Evolutionary conservation across 2,888 invertebrate genomes (phyloP).

Genomic region (Acleris sparsana): DNA sequence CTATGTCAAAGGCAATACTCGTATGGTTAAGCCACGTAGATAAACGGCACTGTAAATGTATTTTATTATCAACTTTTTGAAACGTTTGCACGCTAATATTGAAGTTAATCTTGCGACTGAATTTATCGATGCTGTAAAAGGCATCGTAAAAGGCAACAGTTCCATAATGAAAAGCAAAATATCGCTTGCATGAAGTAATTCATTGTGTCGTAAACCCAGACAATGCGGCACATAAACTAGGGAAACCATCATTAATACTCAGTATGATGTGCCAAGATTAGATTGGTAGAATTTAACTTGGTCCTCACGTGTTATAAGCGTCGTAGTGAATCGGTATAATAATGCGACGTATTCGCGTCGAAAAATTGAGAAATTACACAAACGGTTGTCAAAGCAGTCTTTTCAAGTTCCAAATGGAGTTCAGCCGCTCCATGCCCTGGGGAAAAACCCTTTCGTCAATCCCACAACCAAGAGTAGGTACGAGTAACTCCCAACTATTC

Average conservation of each 20-base stretch:
- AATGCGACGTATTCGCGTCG: neutral
- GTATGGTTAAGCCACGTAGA: too few species aligned
- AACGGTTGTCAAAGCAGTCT: neutral
- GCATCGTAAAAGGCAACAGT: slow-evolving; percentile 8
- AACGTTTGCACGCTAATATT: too few species aligned
- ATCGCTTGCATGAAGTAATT: slow-evolving; percentile 12
- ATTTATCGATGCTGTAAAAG: slow-evolving; percentile 16
- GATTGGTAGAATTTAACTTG: slow-evolving; percentile 21
- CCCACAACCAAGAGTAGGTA: neutral
- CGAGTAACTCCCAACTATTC: slow-evolving; percentile 1
- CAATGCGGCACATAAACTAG: slow-evolving; percentile 23
- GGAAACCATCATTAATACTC: slow-evolving; percentile 19
- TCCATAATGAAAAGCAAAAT: slow-evolving; percentile 11
- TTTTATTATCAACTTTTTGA: too few species aligned
- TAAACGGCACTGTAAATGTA: too few species aligned
- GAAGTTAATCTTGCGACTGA: neutral
- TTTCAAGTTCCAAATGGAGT: slow-evolving; percentile 9
- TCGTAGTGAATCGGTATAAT: neutral
- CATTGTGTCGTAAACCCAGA: slow-evolving; percentile 25
- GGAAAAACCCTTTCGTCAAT: neutral
- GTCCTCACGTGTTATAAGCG: neutral
- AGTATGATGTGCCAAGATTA: slow-evolving; percentile 8
- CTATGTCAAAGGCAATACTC: too few species aligned
- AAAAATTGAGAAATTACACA: too few species aligned
- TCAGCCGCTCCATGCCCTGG: neutral